Percentiles rank a stretch among this genome's conserved stretches.
phyloP scores from a whole-genome alignment of 2,797 vertebrate species.

The Lacerta viridis region DNA sequence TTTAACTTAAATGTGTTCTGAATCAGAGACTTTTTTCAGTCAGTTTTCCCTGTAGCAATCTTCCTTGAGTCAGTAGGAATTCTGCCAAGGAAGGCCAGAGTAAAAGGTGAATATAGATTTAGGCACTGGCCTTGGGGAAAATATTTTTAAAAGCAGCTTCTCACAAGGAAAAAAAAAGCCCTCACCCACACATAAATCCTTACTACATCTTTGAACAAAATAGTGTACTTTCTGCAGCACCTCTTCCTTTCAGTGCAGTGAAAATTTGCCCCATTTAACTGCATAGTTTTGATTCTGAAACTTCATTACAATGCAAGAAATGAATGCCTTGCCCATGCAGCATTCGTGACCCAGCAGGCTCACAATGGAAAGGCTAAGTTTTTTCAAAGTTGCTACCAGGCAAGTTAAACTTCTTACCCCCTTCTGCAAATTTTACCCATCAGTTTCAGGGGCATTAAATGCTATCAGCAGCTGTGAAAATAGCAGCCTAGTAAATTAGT shows the following conservation, averaged over 20 bases:
- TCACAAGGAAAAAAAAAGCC: constrained; percentile 12
- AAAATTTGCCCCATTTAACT: constrained; percentile 67
- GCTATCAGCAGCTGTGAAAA: constrained; percentile 50
- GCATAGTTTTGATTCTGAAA: constrained; percentile 39
- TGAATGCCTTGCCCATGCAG: constrained; percentile 65
- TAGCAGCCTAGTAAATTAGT: constrained; percentile 55
- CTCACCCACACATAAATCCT: background rate
- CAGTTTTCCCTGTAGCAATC: constrained; percentile 33
- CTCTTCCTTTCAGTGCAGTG: constrained; percentile 55
- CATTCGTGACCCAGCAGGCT: constrained; percentile 27
- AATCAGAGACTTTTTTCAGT: constrained; percentile 32
- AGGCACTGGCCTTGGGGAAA: constrained; percentile 22
- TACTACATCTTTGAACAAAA: constrained; percentile 44
- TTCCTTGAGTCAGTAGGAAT: constrained; percentile 20
- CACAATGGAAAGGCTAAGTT: constrained; percentile 62
- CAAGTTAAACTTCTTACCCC: constrained; percentile 55
- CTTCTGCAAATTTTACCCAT: constrained; percentile 56
- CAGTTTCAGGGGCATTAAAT: constrained; percentile 24
- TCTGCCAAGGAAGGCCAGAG: background rate
- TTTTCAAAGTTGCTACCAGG: constrained; percentile 59
- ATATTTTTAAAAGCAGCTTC: constrained; percentile 56
- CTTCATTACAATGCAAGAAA: constrained; percentile 59
- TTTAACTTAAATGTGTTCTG: constrained; percentile 10
- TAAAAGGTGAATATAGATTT: constrained; percentile 37
- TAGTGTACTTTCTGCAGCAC: constrained; percentile 46